Evolutionary conservation across 2,797 vertebrate species (phyloP), one percentile per base, ranked within the genome.

Genomic region (Amazona finschi): DNA sequence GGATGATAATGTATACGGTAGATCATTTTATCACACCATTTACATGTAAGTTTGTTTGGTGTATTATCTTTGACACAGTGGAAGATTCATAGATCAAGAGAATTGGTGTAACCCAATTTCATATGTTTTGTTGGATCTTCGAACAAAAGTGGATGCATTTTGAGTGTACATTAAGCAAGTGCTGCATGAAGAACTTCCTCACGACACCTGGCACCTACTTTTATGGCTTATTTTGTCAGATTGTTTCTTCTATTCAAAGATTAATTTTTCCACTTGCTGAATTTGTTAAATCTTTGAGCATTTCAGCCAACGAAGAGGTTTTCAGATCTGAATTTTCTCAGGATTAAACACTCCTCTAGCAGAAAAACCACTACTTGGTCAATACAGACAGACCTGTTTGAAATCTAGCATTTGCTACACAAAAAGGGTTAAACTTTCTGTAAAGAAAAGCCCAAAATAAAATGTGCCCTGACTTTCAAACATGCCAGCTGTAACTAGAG

Each of bases 41-140:
- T 97, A 95, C 96, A 95, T 94, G 96, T 95, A 96, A 95, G 95
- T 97, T 96, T 97, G 96, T 96, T 97, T 96, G 93, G 93, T 95
- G 86, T 91, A 96, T 96, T 96, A 96, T 96, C 93, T 95, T 94
- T 96, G 97, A 96, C 95, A 96, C 92, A 94, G 91, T 83, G 87
- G 92, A 96, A 95, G 96, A 96, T 92, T 95, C 96, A 94, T 90
- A 97, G 96, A 97, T 96, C 97, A 97, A 97, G 97, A 97, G 96
- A 97, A 97, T 95, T 93, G 95, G 94, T 94, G 96, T 96, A 97
- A 96, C 95, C 97, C 95, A 97, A 97, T 97, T 97, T 97, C 96
- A 85, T 95, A 96, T 97, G 96, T 96, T 97, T 97, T 96, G 96
- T 96, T 97, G 96, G 94, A 90, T 96, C 95, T 95, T 87, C 89